A percentile compares a stretch with the other conserved stretches of the same genome.
phyloP scores from a whole-genome alignment of 2,888 invertebrate genomes.

The Azorinus chamasolen region DNA sequence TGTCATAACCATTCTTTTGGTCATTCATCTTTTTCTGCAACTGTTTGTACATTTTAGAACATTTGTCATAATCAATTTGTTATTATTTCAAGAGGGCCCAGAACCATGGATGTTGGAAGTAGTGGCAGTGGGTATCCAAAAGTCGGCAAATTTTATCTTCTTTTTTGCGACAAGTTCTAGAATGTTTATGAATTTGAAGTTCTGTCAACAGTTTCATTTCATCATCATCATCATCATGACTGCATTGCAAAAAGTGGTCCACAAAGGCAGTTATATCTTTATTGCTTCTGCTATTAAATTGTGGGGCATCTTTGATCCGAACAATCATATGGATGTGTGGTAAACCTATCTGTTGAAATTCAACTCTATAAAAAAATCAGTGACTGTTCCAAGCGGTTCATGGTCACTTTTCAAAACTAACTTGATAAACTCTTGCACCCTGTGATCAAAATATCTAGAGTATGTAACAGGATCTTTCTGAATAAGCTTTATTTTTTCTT shows the following conservation, averaged over 20 bases:
- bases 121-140: slow-evolving; percentile 16
- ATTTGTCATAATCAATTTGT: slow-evolving; percentile 12
- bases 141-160: neutral
- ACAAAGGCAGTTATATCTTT: slow-evolving; percentile 40
- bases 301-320: slow-evolving; percentile 56
- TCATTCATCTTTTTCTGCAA: slow-evolving; percentile 12
- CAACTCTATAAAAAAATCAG: slow-evolving; percentile 32
- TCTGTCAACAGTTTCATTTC: neutral
- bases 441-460: slow-evolving; percentile 44
- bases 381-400: neutral
- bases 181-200: slow-evolving; percentile 8
- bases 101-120: slow-evolving; percentile 15
- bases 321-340: slow-evolving; percentile 51
- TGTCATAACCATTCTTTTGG: slow-evolving; percentile 36
- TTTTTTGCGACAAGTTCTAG: slow-evolving; percentile 1
- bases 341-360: slow-evolving; percentile 55
- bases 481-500: slow-evolving; percentile 40
- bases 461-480: slow-evolving; percentile 36
- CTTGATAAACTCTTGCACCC: slow-evolving; percentile 52
- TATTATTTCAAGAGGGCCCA: slow-evolving; percentile 8
- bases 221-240: slow-evolving; percentile 1
- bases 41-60: slow-evolving; percentile 5
- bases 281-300: slow-evolving; percentile 22
- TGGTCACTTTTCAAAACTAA: slow-evolving; percentile 27
- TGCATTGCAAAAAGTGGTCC: slow-evolving; percentile 48